A percentile compares a stretch with the other conserved stretches of the same genome.
Conservation (phyloP, 2,113 vertebrate genomes). For the Centropus bengalensis region DNA sequence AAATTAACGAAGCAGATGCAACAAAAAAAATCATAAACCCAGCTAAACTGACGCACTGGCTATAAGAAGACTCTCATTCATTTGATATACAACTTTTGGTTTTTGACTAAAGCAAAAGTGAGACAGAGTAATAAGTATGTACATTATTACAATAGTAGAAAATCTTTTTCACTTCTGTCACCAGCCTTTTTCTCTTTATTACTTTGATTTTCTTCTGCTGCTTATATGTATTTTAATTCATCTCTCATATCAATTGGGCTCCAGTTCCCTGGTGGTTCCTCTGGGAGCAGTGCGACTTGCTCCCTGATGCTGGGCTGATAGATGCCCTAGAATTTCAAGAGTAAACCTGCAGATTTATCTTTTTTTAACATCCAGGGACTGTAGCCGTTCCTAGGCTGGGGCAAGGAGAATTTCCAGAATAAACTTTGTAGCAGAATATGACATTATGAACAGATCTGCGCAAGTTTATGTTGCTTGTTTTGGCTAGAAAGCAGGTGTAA, state of each 20-base stretch:
- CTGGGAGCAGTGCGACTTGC: background rate
- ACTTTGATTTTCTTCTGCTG: background rate
- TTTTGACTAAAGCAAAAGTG: background rate
- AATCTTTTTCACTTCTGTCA: background rate
- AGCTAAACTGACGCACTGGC: background rate
- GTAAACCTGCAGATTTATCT: background rate
- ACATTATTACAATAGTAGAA: background rate
- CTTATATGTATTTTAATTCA: background rate
- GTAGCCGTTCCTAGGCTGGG: background rate
- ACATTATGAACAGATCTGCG: background rate
- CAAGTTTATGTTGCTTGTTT: constrained; percentile 4
- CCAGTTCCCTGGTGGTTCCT: background rate
- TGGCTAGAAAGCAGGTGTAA: constrained; percentile 14
- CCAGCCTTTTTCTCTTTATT: background rate
- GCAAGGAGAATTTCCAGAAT: background rate
- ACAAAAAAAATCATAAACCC: constrained; percentile 6
- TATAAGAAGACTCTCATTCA: background rate
- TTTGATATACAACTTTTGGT: background rate
- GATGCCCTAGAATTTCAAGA: background rate
- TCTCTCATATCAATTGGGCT: background rate
- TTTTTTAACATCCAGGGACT: background rate
- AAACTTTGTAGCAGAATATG: background rate
- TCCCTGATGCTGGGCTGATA: background rate
- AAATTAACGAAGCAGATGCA: constrained; percentile 24
- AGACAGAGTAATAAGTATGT: background rate